phyloP scores from a whole-genome alignment of 1,140 invertebrate genomes.

The Drosophila sp. region DNA sequence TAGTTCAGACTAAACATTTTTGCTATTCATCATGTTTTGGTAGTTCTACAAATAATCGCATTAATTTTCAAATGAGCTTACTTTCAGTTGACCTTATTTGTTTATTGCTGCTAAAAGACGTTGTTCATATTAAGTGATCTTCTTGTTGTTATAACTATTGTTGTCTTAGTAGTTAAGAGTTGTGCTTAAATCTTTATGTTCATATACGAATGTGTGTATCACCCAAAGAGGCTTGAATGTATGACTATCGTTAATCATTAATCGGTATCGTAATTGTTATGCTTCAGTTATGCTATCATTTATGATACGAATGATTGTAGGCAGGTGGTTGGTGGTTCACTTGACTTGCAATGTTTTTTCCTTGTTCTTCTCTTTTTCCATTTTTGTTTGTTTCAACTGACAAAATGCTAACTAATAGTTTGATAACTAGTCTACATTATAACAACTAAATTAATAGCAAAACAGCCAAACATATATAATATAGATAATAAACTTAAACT shows the following conservation, averaged over 20 bases:
- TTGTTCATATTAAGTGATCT: constrained; percentile 12
- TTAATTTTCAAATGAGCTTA: constrained; percentile 7
- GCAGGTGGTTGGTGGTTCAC: constrained; percentile 81
- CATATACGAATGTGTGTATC: constrained; percentile 38
- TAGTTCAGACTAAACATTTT: constrained; percentile 44
- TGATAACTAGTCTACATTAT: constrained; percentile 34
- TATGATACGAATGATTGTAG: constrained; percentile 82
- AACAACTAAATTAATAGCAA: constrained; percentile 52
- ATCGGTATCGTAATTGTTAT: constrained; percentile 50
- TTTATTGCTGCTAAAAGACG: constrained; percentile 23
- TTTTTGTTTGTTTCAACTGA: constrained; percentile 12
- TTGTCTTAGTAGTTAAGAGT: constrained; percentile 56
- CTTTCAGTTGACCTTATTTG: not conserved
- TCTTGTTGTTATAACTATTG: constrained; percentile 22
- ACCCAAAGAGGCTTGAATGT: constrained; percentile 51
- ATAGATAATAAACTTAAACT: too few species aligned
- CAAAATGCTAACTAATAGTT: constrained; percentile 63
- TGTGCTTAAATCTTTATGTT: constrained; percentile 54
- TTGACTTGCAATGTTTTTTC: constrained; percentile 70
- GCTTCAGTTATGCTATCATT: constrained; percentile 41
- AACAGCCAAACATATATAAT: constrained; percentile 42
- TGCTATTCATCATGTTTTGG: constrained; percentile 24
- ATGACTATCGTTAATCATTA: constrained; percentile 37
- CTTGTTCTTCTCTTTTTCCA: constrained; percentile 20
- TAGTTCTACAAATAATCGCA: constrained; percentile 16